These are phyloP conservation scores for Diabrotica undecimpunctata DNA, from an alignment of 1,140 invertebrate genomes.

Conservation along the genomic window DNA sequence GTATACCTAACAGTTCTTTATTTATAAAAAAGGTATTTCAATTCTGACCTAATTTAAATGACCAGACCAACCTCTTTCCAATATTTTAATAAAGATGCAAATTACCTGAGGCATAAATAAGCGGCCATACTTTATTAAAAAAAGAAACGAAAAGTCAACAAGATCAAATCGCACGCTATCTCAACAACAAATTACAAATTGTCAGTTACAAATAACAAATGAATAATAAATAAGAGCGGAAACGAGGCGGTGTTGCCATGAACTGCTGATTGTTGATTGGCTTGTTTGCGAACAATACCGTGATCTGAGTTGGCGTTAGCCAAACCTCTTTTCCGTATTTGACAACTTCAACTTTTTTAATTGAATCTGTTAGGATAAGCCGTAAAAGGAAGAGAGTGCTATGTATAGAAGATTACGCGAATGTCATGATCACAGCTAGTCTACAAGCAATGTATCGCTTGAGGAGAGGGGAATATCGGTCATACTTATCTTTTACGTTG, in stretches of 20 bases:
- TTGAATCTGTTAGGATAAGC: neutral
- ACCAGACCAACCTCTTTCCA: too few relatives aligned
- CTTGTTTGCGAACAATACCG: conserved; percentile 1
- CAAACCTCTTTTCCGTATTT: neutral
- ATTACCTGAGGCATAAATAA: too few relatives aligned
- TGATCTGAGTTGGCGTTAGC: neutral
- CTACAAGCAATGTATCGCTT: too few relatives aligned
- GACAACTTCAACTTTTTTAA: conserved; percentile 2
- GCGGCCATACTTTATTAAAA: too few relatives aligned
- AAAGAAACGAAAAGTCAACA: too few relatives aligned
- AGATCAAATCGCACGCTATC: conserved; percentile 2
- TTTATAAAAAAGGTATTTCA: too few relatives aligned
- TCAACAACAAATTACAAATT: neutral
- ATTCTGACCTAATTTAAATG: too few relatives aligned
- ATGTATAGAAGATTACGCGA: neutral
- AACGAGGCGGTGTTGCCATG: conserved; percentile 1
- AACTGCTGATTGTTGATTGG: neutral
- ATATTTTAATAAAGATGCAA: too few relatives aligned
- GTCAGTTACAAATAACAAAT: neutral
- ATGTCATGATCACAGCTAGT: neutral
- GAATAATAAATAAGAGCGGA: neutral
- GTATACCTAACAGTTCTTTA: too few relatives aligned
- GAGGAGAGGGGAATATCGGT: too few relatives aligned
- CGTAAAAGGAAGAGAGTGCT: neutral
- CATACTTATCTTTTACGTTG: too few relatives aligned